Base-by-base conservation (phyloP, 2,797 vertebrate species). In the Crax fasciolata region DNA sequence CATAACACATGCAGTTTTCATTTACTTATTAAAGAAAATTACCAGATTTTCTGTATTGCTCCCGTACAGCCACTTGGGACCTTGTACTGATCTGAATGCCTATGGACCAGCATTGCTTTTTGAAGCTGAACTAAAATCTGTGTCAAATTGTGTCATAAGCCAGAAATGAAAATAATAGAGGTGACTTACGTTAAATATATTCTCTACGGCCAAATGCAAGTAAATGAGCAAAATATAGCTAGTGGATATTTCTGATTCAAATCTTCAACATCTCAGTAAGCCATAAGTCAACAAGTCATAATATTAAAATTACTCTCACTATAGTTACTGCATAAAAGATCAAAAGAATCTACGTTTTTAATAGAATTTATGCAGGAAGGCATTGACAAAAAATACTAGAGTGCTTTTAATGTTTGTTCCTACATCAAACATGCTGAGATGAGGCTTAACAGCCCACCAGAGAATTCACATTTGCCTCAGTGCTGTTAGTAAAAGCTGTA, bases 371-470 rank as follows among this genome's bases (percentile, higher is more conserved):
- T 70, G 57, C 58, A 79, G 81, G 49, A 77, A 90, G 73, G 8
- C 14, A 39, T 52, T 71, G 71, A 76, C n/a, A 84, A 89, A 90
- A 76, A 59, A 59, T 61, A n/a, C 52, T 65, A 21, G 48, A 77
- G 57, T 74, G 43, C 48, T 90, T 89, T 54, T 74, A 82, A 65
- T 89, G 52, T 87, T 94, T 94, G 49, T 80, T 95, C 80, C 81
- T 76, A 38, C 32, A 66, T 79, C 67, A 92, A 11, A 51, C 21
- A 11, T 75, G 13, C 61, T 76, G 84, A 84, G 63, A 73, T 67
- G 59, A 79, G 59, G 18, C 46, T 87, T 87, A 85, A 92, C 86
- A 91, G 18, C 51, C 61, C 84, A 71, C 88, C 41, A 74, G 84
- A 84, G 89, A 93, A 87, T 93, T 90, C 74, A 83, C 27, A 38